phyloP scores from a whole-genome alignment of 2,888 invertebrate species.

The Amphipyra berbera region DNA sequence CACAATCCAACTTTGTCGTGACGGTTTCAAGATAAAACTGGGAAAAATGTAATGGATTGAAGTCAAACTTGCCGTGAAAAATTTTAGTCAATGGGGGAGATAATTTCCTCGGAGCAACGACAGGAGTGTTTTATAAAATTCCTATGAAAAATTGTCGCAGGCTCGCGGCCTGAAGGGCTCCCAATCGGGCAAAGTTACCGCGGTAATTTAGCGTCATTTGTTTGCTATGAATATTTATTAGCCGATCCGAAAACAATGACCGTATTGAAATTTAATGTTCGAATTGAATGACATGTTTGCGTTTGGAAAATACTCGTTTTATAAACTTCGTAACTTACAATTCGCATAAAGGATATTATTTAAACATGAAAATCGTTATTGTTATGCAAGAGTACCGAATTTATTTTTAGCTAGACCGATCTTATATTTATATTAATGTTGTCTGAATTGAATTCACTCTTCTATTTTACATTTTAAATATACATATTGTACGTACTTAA shows the following conservation, averaged over 20 bases:
- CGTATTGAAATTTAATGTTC: conserved; percentile 73
- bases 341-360: conserved; percentile 44
- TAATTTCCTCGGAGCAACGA: conserved; percentile 81
- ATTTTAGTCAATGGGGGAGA: conserved; percentile 87
- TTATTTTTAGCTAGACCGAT: not conserved
- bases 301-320: conserved; percentile 59
- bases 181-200: conserved; percentile 71
- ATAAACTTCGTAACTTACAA: conserved; percentile 57
- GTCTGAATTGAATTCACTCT: not conserved
- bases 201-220: conserved; percentile 81
- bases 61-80: conserved; percentile 88
- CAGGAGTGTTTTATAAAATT: conserved; percentile 83
- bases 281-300: conserved; percentile 70
- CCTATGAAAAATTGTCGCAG: conserved; percentile 80
- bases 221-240: conserved; percentile 86
- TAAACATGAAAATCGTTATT: conserved; percentile 26
- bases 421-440: not conserved
- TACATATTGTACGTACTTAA: no score
- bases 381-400: conserved; percentile 2
- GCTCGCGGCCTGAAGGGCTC: conserved; percentile 64
- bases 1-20: conserved; percentile 81
- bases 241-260: conserved; percentile 80
- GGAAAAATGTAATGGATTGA: conserved; percentile 85
- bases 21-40: conserved; percentile 83
- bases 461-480: no score